Conservation (phyloP, 2,113 vertebrate species). For the Otus sunia region DNA sequence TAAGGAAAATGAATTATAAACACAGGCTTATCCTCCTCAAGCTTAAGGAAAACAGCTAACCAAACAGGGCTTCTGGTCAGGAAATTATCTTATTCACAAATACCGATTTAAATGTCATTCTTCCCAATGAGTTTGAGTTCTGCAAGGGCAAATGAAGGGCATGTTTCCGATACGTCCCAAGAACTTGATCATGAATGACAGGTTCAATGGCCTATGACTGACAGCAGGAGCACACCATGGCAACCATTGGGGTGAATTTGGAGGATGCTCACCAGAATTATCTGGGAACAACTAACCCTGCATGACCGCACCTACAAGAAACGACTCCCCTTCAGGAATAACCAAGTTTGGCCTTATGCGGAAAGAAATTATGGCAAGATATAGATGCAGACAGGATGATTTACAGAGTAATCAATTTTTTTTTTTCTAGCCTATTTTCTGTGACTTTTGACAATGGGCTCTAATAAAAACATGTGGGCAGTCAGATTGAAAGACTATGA, state of each 20-base stretch:
- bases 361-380: neutral
- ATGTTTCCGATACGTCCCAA: neutral
- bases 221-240: neutral
- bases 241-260: neutral
- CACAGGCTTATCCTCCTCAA: neutral
- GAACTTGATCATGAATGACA: neutral
- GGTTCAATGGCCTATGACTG: neutral
- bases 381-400: neutral
- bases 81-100: neutral
- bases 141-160: neutral
- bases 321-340: neutral
- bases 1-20: neutral
- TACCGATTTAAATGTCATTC: neutral
- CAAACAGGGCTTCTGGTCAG: neutral
- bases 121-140: neutral
- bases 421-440: neutral
- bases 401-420: neutral
- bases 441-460: neutral
- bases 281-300: neutral
- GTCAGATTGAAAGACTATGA: neutral
- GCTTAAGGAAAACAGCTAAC: neutral
- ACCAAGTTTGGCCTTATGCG: neutral
- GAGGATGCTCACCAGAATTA: neutral
- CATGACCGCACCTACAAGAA: neutral
- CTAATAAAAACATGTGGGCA: neutral